Percentiles rank a stretch among this genome's conserved stretches.
Conservation (phyloP, 2,888 invertebrate species). For the Drosophila vallismaia region DNA sequence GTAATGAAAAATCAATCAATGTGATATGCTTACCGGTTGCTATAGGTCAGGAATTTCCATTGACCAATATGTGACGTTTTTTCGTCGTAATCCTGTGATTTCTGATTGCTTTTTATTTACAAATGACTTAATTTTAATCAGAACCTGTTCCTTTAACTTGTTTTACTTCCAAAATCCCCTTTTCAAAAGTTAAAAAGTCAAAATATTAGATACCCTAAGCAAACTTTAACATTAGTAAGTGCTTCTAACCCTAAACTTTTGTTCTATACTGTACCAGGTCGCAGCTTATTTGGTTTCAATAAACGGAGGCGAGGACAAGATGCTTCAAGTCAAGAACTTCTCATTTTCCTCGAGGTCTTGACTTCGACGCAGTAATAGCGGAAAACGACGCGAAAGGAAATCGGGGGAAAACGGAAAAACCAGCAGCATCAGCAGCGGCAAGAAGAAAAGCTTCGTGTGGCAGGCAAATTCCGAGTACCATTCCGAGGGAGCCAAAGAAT, state of each 20-base stretch:
- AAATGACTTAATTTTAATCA: not conserved
- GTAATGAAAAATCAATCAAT: slow-evolving; percentile 80
- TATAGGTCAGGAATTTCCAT: slow-evolving; percentile 31
- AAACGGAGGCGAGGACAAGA: slow-evolving; percentile 30
- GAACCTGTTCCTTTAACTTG: not conserved
- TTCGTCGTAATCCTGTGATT: not conserved
- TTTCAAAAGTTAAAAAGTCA: not conserved
- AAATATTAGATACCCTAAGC: not conserved
- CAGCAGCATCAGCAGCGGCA: slow-evolving; percentile 4
- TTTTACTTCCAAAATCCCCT: not conserved
- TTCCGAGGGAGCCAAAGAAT: slow-evolving; percentile 33
- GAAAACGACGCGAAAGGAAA: slow-evolving; percentile 12
- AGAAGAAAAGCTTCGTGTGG: slow-evolving; percentile 37
- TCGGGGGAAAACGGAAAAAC: not conserved
- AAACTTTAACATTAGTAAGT: not conserved
- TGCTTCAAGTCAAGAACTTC: slow-evolving; percentile 39
- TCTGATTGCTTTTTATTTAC: slow-evolving; percentile 1
- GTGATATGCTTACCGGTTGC: slow-evolving; percentile 43
- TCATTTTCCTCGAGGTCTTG: slow-evolving; percentile 44
- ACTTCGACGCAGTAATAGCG: slow-evolving; percentile 29
- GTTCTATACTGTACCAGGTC: not conserved
- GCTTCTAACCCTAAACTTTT: not conserved
- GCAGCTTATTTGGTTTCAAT: slow-evolving; percentile 11
- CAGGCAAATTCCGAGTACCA: slow-evolving; percentile 59
- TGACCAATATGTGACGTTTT: slow-evolving; percentile 13